These are phyloP conservation scores for Australoheros facetus DNA, from an alignment of 2,797 vertebrate genomes.

Conservation along the genomic window DNA sequence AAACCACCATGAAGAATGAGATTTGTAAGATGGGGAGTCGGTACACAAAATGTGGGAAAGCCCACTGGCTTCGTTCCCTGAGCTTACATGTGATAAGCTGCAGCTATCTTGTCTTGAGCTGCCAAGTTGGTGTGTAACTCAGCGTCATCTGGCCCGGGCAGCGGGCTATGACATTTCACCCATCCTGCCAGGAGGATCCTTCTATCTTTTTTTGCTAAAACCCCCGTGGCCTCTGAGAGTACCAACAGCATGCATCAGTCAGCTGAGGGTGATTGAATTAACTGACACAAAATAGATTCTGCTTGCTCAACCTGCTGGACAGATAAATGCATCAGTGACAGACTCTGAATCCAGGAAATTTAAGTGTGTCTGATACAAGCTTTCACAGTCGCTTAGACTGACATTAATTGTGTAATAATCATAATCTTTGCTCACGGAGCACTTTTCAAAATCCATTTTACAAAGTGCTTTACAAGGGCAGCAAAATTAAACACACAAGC, in stretches of 20 bases:
- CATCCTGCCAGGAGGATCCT: slow-evolving; percentile 53
- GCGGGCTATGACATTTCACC: slow-evolving; percentile 60
- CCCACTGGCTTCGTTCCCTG: slow-evolving; percentile 49
- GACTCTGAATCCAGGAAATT: slow-evolving; percentile 36
- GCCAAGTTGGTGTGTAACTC: slow-evolving; percentile 55
- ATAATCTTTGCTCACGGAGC: not conserved
- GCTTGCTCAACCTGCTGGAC: slow-evolving; percentile 56
- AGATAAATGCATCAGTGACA: slow-evolving; percentile 58
- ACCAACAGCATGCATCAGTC: slow-evolving; percentile 54
- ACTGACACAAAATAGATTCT: slow-evolving; percentile 62
- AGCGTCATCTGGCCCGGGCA: slow-evolving; percentile 59
- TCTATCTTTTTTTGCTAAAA: slow-evolving; percentile 57
- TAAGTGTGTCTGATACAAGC: slow-evolving; percentile 30
- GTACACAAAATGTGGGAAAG: slow-evolving; percentile 42
- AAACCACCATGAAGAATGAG: slow-evolving; percentile 65
- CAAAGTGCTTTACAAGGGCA: not conserved
- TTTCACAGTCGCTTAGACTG: slow-evolving; percentile 28
- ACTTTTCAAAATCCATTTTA: slow-evolving; percentile 1
- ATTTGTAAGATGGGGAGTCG: slow-evolving; percentile 66
- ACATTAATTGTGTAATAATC: slow-evolving; percentile 28
- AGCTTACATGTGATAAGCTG: slow-evolving; percentile 69
- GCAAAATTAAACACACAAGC: not conserved
- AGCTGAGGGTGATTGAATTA: slow-evolving; percentile 71
- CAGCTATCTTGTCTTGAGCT: slow-evolving; percentile 60
- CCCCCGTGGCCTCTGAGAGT: slow-evolving; percentile 44